Evolutionary conservation across 2,113 vertebrate genomes (phyloP).

Genomic region (Oreochromis aureus): DNA sequence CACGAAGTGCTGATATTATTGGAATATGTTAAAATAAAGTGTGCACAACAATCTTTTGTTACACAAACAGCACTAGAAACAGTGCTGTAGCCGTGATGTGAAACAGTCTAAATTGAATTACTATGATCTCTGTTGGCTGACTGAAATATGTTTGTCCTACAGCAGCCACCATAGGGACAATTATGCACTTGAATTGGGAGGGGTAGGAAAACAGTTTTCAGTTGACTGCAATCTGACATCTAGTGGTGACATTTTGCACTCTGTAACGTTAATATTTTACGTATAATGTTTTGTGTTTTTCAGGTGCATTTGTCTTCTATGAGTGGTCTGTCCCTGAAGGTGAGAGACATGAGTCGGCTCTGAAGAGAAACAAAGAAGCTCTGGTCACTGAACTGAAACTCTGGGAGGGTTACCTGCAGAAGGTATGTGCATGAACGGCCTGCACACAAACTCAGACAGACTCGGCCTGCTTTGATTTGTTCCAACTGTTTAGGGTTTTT

Average conservation of each 20-base stretch:
- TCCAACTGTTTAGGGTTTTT: background rate
- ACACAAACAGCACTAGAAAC: background rate
- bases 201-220: background rate
- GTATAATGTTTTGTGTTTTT: rapidly evolving
- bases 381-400: constrained; percentile 59
- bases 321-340: constrained; percentile 50
- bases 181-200: background rate
- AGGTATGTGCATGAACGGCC: constrained; percentile 1
- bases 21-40: background rate
- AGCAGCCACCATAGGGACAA: rapidly evolving
- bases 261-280: rapidly evolving
- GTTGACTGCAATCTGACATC: background rate
- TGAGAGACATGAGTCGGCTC: constrained; percentile 62
- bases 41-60: background rate
- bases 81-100: too few relatives aligned
- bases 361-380: constrained; percentile 59
- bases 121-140: rapidly evolving
- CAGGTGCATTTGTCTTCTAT: background rate
- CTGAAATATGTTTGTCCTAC: background rate
- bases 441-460: background rate
- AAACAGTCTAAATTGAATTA: rapidly evolving
- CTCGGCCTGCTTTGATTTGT: background rate
- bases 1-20: rapidly evolving
- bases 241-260: background rate
- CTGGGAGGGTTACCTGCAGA: constrained; percentile 72